Conservation (phyloP, 1,140 invertebrate species). For the Rhynchophorus ferrugineus region DNA sequence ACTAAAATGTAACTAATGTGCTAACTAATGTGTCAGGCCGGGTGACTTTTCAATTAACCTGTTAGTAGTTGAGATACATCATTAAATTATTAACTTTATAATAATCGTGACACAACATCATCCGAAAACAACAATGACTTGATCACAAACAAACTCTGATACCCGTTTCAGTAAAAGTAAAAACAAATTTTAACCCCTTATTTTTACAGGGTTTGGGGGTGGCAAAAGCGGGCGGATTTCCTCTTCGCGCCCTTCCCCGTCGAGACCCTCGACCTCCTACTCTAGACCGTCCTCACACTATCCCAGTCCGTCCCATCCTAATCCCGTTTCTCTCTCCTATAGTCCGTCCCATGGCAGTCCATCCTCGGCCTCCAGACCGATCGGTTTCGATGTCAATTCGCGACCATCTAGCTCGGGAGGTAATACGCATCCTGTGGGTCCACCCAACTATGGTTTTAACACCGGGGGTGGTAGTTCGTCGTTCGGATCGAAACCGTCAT, state of each 20-base stretch:
- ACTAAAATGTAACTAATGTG: too few species aligned
- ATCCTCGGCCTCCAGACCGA: not conserved
- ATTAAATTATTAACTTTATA: too few species aligned
- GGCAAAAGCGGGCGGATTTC: not conserved
- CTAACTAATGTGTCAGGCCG: too few species aligned
- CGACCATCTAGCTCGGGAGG: not conserved
- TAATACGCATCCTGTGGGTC: not conserved
- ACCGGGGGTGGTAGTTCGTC: not conserved
- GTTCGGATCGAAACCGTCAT: constrained; percentile 1
- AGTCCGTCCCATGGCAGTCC: not conserved
- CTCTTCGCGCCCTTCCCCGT: not conserved
- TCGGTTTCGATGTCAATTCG: constrained; percentile 9
- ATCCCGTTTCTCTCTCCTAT: constrained; percentile 6
- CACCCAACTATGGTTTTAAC: constrained; percentile 10
- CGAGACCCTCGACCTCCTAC: not conserved
- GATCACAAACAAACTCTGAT: too few species aligned
- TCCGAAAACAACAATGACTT: too few species aligned
- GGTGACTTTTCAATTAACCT: too few species aligned
- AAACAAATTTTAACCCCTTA: too few species aligned
- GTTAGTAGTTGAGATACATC: too few species aligned
- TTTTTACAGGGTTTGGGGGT: not conserved
- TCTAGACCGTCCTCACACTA: constrained; percentile 3
- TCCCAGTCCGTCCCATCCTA: constrained; percentile 1
- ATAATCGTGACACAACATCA: too few species aligned
- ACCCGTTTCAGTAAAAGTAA: too few species aligned